These are phyloP conservation scores for Pterocles orientalis DNA, from an alignment of 2,113 vertebrate species.

Conservation along the genomic window DNA sequence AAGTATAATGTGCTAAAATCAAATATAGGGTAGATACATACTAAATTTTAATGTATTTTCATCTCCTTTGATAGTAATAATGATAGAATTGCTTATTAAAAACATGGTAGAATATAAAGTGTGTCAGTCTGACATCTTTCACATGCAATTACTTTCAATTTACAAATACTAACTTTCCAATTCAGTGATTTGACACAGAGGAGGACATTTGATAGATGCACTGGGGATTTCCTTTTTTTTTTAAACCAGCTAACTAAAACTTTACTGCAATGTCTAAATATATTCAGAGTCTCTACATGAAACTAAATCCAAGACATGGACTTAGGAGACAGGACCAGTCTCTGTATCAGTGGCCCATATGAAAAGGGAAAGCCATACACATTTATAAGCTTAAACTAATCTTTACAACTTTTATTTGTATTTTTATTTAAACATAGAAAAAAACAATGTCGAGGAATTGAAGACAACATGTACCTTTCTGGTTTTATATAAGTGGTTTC, in stretches of 20 bases:
- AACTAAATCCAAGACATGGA: background rate
- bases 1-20: background rate
- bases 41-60: background rate
- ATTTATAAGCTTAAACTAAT: background rate
- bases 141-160: conserved; percentile 6
- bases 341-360: background rate
- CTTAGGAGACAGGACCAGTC: background rate
- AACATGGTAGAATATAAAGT: background rate
- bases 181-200: background rate
- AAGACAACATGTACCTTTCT: background rate
- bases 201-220: background rate
- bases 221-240: background rate
- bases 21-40: background rate
- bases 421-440: background rate
- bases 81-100: background rate
- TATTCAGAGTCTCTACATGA: background rate
- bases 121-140: background rate
- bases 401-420: background rate
- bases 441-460: background rate
- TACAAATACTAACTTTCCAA: background rate
- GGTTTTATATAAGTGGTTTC: background rate
- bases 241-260: background rate
- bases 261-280: background rate
- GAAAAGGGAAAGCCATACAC: background rate
- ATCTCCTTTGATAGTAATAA: background rate